Conservation (phyloP, 1,140 invertebrate genomes). For the Caenorhabditis remanei region DNA sequence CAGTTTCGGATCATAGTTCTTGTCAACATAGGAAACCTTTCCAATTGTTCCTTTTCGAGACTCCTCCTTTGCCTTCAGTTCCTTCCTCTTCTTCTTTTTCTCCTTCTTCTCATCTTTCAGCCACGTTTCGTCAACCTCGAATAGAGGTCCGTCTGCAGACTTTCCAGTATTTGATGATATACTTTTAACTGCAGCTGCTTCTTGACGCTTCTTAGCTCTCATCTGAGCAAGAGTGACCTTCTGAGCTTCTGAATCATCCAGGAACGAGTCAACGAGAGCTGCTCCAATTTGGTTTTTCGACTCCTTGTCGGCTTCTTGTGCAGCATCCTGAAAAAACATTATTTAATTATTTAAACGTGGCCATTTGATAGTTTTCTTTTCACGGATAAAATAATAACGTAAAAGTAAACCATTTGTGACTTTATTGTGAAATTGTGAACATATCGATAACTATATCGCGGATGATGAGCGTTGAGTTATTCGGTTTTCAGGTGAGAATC, state of each 20-base stretch:
- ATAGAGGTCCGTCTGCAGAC: background rate
- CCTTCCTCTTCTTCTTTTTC: slow-evolving; percentile 18
- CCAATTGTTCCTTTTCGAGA: slow-evolving; percentile 2
- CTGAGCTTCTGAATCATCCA: slow-evolving; percentile 28
- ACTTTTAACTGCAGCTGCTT: background rate
- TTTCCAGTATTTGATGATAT: background rate
- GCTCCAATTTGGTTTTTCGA: slow-evolving; percentile 8
- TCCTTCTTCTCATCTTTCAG: background rate
- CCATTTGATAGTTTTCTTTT: no score
- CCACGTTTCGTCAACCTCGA: slow-evolving; percentile 40
- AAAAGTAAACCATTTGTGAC: no score
- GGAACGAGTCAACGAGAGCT: slow-evolving; percentile 8
- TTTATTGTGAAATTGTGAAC: background rate
- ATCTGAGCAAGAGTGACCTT: slow-evolving; percentile 36
- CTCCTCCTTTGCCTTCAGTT: background rate
- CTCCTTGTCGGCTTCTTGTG: slow-evolving; percentile 30
- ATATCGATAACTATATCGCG: slow-evolving; percentile 39
- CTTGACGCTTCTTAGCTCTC: slow-evolving; percentile 40
- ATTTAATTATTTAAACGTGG: background rate
- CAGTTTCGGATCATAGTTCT: background rate
- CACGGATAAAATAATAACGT: no score
- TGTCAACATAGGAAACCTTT: slow-evolving; percentile 1
- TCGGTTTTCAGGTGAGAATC: slow-evolving; percentile 10
- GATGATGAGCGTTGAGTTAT: slow-evolving; percentile 22
- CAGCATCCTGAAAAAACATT: slow-evolving; percentile 20